These are phyloP conservation scores for Hoplostethus mediterraneus DNA, from an alignment of 2,797 vertebrate genomes.

Conservation along the genomic window DNA sequence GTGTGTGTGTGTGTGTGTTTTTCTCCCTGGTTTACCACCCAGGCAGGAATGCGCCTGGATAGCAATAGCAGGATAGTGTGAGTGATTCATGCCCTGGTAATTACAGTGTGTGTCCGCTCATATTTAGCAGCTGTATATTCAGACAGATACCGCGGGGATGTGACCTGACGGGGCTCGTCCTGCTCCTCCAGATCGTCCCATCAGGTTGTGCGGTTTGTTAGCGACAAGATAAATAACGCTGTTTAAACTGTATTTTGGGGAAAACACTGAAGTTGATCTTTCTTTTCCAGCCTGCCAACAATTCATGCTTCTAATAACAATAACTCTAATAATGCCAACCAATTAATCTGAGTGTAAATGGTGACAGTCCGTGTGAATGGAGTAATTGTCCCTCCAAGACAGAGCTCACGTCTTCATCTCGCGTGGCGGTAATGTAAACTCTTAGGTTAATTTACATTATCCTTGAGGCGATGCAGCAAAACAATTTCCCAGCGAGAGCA, in stretches of 20 bases:
- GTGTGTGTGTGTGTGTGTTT: no score
- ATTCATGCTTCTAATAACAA: not conserved
- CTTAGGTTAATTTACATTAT: constrained; percentile 74
- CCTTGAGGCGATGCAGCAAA: constrained; percentile 78
- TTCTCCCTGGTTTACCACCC: constrained; percentile 78
- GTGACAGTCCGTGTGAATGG: constrained; percentile 53
- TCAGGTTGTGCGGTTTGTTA: not conserved
- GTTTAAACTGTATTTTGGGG: constrained; percentile 44
- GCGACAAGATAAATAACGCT: constrained; percentile 2
- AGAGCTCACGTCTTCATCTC: constrained; percentile 57
- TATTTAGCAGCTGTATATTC: constrained; percentile 72
- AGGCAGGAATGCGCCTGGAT: constrained; percentile 57
- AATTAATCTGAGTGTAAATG: constrained; percentile 62
- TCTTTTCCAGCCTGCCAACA: constrained; percentile 28
- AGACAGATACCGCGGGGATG: constrained; percentile 62
- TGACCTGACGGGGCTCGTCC: constrained; percentile 41
- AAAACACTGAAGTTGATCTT: constrained; percentile 35
- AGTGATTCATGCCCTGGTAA: constrained; percentile 77
- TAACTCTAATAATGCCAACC: not conserved
- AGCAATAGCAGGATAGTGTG: constrained; percentile 58
- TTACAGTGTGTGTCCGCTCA: constrained; percentile 72
- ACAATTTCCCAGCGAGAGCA: constrained; percentile 72
- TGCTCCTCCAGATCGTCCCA: constrained; percentile 18
- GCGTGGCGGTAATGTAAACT: constrained; percentile 63
- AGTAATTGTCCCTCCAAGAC: constrained; percentile 63